A percentile compares a stretch with the other conserved stretches of the same genome.
These are phyloP conservation scores for Sycobia sp. DNA, from an alignment of 1,140 invertebrate species.

Conservation along the genomic window DNA sequence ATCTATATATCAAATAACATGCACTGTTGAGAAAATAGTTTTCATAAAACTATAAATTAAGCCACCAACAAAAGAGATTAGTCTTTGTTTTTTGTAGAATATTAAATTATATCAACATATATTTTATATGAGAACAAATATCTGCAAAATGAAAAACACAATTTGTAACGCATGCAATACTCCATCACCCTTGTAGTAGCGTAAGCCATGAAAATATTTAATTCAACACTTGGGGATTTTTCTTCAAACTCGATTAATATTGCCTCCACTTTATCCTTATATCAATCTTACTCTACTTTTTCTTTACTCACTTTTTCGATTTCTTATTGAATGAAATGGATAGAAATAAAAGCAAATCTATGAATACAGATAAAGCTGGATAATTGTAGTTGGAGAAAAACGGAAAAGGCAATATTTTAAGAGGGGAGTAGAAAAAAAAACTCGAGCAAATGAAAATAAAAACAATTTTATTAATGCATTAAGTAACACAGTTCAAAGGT, in stretches of 20 bases:
- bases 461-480: constrained; percentile 55
- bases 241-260: constrained; percentile 10
- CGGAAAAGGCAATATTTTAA: constrained; percentile 13
- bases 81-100: no score
- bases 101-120: no score
- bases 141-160: no score
- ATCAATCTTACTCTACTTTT: background rate
- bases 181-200: background rate
- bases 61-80: no score
- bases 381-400: background rate
- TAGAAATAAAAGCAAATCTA: constrained; percentile 33
- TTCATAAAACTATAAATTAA: no score
- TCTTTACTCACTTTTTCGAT: background rate
- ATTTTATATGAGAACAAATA: no score
- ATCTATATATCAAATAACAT: background rate
- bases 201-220: constrained; percentile 14
- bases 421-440: constrained; percentile 45
- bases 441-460: constrained; percentile 55
- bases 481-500: constrained; percentile 48
- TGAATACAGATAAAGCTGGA: constrained; percentile 31
- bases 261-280: background rate
- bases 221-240: constrained; percentile 23
- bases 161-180: background rate
- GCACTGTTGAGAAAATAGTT: background rate
- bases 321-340: background rate